phyloP scores from a whole-genome alignment of 2,113 vertebrate genomes.

The Anguilla rostrata region DNA sequence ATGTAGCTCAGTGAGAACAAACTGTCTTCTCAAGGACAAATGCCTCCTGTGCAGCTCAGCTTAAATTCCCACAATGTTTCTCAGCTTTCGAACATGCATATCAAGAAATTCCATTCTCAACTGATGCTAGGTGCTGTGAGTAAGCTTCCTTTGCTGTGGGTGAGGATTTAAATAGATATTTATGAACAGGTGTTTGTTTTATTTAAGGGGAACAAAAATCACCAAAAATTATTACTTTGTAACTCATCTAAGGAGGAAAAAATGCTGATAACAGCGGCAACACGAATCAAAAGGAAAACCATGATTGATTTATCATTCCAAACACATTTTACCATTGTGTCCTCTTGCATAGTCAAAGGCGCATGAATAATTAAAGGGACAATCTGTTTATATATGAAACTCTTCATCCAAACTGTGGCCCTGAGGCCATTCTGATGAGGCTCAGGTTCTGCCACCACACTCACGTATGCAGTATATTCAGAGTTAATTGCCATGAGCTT shows the following conservation, averaged over 20 bases:
- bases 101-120: conserved; percentile 58
- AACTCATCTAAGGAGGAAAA: conserved; percentile 52
- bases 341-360: conserved; percentile 28
- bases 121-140: conserved; percentile 46
- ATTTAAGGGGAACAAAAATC: conserved; percentile 36
- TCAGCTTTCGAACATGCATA: conserved; percentile 61
- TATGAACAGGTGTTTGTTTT: conserved; percentile 49
- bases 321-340: conserved; percentile 27
- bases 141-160: conserved; percentile 56
- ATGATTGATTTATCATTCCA: conserved; percentile 58
- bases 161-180: conserved; percentile 61
- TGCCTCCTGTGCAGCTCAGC: conserved; percentile 3
- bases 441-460: not conserved
- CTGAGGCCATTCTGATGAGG: not conserved
- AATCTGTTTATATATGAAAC: conserved; percentile 18
- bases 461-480: not conserved
- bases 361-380: conserved; percentile 6
- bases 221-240: conserved; percentile 60
- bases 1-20: conserved; percentile 57
- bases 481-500: not conserved
- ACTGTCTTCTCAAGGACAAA: conserved; percentile 65
- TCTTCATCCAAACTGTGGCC: not conserved
- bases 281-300: conserved; percentile 56
- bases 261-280: conserved; percentile 69
- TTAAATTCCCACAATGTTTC: conserved; percentile 57